These are phyloP conservation scores for Gymnoscopelus braueri DNA, from an alignment of 2,797 vertebrate species.

Conservation along the genomic window DNA sequence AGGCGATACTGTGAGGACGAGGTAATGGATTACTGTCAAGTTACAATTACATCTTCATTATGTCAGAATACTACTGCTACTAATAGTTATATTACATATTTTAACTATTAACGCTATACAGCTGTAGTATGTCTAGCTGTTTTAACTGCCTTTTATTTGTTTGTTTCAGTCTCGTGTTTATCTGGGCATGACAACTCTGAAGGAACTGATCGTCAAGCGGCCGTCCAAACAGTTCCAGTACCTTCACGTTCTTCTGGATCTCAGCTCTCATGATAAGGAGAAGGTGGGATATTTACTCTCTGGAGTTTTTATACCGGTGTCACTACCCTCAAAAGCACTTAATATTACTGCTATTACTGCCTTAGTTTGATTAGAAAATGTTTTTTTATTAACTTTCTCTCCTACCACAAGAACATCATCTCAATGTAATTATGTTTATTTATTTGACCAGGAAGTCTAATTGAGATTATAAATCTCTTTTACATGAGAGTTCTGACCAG, in stretches of 20 bases:
- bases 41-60: not conserved
- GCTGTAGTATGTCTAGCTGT: not conserved
- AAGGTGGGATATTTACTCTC: slow-evolving; percentile 78
- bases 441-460: no score
- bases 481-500: no score
- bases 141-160: not conserved
- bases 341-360: no score
- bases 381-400: no score
- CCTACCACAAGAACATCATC: no score
- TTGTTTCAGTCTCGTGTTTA: slow-evolving; percentile 89
- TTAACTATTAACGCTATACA: no score
- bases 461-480: no score
- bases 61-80: not conserved
- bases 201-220: slow-evolving; percentile 92
- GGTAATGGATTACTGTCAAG: slow-evolving; percentile 69
- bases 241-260: slow-evolving; percentile 92
- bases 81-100: no score
- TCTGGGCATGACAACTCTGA: slow-evolving; percentile 93
- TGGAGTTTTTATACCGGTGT: no score
- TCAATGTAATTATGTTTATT: no score
- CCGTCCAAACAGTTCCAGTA: slow-evolving; percentile 95
- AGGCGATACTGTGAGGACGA: slow-evolving; percentile 97
- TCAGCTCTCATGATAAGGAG: slow-evolving; percentile 96
- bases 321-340: no score
- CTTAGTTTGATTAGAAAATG: no score